A percentile compares a stretch with the other conserved stretches of the same genome.
These are phyloP conservation scores for Hormiphora californensis DNA, from an alignment of 37 sponge, comb jelly and placozoan genomes.

Conservation along the genomic window DNA sequence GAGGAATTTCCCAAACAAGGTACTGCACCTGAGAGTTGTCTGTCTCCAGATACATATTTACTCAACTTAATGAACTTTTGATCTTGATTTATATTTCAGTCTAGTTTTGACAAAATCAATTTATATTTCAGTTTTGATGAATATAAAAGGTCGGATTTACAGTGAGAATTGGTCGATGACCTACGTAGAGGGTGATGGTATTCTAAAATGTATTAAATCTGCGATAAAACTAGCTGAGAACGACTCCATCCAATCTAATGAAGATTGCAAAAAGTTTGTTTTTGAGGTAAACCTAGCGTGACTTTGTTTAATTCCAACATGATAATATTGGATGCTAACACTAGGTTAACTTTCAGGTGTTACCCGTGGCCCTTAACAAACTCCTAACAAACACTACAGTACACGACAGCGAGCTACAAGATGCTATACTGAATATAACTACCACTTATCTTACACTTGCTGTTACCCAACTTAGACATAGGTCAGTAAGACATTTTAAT, in stretches of 20 bases:
- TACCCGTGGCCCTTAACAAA: constrained; percentile 31
- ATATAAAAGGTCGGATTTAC: constrained; percentile 33
- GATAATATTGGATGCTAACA: not conserved
- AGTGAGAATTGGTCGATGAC: constrained; percentile 53
- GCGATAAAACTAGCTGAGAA: constrained; percentile 6
- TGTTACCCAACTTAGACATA: not conserved
- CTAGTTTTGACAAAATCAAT: not conserved
- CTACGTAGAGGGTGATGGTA: constrained; percentile 14
- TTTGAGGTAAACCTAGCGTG: not conserved
- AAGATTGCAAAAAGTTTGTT: constrained; percentile 36
- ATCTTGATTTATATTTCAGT: too few species aligned
- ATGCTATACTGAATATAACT: constrained; percentile 28
- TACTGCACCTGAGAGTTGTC: too few species aligned
- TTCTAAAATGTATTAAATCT: not conserved
- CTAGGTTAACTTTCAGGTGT: not conserved
- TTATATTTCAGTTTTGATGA: not conserved
- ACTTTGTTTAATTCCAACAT: not conserved
- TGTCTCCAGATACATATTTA: too few species aligned
- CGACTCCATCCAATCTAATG: not conserved
- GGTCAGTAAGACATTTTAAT: not conserved
- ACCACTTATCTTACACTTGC: constrained; percentile 2
- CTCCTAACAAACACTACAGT: constrained; percentile 37
- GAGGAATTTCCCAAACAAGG: constrained; percentile 11
- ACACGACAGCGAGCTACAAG: constrained; percentile 44
- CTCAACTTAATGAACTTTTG: too few species aligned